Conservation (phyloP, 1,140 invertebrate genomes). For the Ceratosolen fusciceps region DNA sequence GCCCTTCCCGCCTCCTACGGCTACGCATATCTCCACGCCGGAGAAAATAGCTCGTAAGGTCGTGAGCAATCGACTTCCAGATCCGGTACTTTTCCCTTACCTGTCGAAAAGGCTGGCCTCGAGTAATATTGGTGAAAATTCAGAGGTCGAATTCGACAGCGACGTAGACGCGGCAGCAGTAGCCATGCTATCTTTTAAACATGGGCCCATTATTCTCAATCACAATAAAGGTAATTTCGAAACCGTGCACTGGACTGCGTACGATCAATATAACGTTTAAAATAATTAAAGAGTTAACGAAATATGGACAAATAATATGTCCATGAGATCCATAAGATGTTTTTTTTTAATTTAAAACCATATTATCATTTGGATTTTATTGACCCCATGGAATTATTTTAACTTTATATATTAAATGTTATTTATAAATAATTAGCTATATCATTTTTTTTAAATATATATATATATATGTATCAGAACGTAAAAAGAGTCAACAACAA, state of each 20-base stretch:
- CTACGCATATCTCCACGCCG: conserved; percentile 63
- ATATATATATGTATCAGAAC: not conserved
- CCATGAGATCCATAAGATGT: too few species aligned
- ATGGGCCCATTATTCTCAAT: conserved; percentile 75
- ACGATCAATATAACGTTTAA: too few species aligned
- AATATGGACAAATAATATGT: too few species aligned
- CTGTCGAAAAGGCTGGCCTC: conserved; percentile 79
- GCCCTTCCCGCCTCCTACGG: conserved; percentile 82
- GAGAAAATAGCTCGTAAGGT: conserved; percentile 36
- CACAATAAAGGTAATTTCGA: conserved; percentile 73
- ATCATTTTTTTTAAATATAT: too few species aligned
- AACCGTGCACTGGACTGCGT: too few species aligned
- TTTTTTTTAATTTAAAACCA: too few species aligned
- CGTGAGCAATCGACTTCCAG: conserved; percentile 70
- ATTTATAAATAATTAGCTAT: too few species aligned
- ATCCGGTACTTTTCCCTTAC: conserved; percentile 85
- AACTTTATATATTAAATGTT: too few species aligned
- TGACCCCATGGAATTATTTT: too few species aligned
- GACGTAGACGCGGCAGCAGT: conserved; percentile 85
- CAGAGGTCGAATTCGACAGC: conserved; percentile 72
- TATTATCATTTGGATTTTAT: too few species aligned
- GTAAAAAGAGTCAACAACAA: conserved; percentile 53
- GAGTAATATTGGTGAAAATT: conserved; percentile 66
- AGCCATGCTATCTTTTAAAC: conserved; percentile 86
- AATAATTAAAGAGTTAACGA: too few species aligned